phyloP scores from a whole-genome alignment of 2,888 invertebrate species.

The Petrolisthes cinctipes region DNA sequence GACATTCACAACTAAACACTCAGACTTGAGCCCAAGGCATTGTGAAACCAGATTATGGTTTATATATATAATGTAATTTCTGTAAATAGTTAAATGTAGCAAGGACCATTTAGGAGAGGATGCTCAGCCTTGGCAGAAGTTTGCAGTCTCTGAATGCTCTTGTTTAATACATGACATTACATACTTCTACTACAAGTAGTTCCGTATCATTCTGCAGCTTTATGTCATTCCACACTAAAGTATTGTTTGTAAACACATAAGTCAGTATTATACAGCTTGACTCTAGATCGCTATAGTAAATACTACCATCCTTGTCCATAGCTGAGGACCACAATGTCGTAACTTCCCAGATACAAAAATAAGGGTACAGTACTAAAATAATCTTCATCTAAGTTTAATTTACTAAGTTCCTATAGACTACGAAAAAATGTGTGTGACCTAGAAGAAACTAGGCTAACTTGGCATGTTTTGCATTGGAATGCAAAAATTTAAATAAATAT shows the following conservation, averaged over 20 bases:
- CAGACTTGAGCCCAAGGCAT: no score
- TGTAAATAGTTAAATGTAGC: no score
- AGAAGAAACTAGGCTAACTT: background rate
- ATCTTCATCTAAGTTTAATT: background rate
- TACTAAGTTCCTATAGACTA: constrained; percentile 3
- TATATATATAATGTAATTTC: no score
- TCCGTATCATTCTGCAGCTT: no score
- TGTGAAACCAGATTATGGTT: no score
- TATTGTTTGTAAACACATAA: background rate
- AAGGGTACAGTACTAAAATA: constrained; percentile 14
- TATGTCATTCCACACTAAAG: no score
- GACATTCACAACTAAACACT: no score
- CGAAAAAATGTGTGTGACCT: background rate
- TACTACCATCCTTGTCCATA: background rate
- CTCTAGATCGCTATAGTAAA: constrained; percentile 5
- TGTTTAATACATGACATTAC: no score
- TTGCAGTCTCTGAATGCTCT: no score
- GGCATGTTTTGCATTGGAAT: background rate
- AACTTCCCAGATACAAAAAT: constrained; percentile 9
- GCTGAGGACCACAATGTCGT: background rate
- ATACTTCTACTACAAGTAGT: no score
- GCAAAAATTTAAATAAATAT: background rate
- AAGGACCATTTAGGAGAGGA: no score
- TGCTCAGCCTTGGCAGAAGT: no score
- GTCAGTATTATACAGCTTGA: constrained; percentile 11